Percentiles rank a stretch among this genome's conserved stretches.
These are phyloP conservation scores for Platygyra sinensis DNA, from an alignment of 64 coral and sea anemone species.

Conservation along the genomic window DNA sequence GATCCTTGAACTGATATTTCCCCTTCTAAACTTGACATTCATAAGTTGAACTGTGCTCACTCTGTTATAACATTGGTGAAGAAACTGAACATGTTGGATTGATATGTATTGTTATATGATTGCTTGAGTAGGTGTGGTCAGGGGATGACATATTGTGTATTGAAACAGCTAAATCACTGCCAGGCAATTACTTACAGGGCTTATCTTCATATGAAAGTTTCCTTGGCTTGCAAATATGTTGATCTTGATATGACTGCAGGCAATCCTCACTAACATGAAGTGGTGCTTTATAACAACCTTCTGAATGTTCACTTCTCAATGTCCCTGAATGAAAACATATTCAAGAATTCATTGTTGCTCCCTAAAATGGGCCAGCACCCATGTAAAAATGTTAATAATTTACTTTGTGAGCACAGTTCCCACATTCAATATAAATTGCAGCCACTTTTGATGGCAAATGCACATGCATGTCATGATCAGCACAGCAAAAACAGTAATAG, in stretches of 20 bases:
- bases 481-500: no score
- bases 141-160: neutral
- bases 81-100: neutral
- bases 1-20: no score
- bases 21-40: no score
- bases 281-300: neutral
- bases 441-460: no score
- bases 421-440: no score
- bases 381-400: neutral
- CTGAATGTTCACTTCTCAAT: neutral
- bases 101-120: neutral
- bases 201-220: constrained; percentile 20
- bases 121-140: neutral
- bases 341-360: no score
- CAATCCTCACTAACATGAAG: neutral
- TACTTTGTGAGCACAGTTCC: no score
- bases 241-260: neutral
- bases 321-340: neutral
- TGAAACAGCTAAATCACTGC: neutral
- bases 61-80: no score
- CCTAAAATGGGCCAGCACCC: neutral
- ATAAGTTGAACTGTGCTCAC: no score
- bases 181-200: neutral
- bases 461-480: no score
- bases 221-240: constrained; percentile 10